These are phyloP conservation scores for Magallana ariakensis DNA, from an alignment of 1,140 invertebrate species.

Conservation along the genomic window DNA sequence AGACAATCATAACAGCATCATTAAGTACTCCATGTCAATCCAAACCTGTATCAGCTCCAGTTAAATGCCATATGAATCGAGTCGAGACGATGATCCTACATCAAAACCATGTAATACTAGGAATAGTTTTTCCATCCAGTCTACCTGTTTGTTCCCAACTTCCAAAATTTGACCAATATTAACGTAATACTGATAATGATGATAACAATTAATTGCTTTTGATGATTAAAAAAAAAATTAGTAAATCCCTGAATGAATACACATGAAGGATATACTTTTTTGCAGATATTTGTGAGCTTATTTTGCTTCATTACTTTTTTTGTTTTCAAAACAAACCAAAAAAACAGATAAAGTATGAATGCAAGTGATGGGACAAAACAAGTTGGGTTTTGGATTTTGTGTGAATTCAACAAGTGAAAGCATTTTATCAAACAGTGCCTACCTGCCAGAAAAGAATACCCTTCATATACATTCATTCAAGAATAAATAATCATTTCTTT, in stretches of 20 bases:
- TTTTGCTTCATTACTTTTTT: background rate
- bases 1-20: constrained; percentile 17
- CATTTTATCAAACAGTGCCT: background rate
- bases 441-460: background rate
- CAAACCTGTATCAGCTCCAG: constrained; percentile 6
- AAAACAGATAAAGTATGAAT: too few species aligned
- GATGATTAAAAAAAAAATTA: background rate
- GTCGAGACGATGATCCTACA: background rate
- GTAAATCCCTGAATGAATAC: background rate
- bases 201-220: constrained; percentile 24
- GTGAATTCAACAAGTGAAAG: constrained; percentile 4
- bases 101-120: constrained; percentile 1
- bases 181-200: constrained; percentile 31
- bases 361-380: too few species aligned
- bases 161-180: background rate
- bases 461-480: constrained; percentile 17
- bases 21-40: constrained; percentile 29
- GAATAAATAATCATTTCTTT: constrained; percentile 21
- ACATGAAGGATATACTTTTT: background rate
- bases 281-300: background rate
- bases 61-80: background rate
- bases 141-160: background rate
- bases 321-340: too few species aligned
- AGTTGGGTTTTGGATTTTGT: background rate
- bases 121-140: background rate